Percentiles rank a stretch among this genome's conserved stretches.
phyloP scores from a whole-genome alignment of 2,888 invertebrate species.

The Orthosia gracilis region DNA sequence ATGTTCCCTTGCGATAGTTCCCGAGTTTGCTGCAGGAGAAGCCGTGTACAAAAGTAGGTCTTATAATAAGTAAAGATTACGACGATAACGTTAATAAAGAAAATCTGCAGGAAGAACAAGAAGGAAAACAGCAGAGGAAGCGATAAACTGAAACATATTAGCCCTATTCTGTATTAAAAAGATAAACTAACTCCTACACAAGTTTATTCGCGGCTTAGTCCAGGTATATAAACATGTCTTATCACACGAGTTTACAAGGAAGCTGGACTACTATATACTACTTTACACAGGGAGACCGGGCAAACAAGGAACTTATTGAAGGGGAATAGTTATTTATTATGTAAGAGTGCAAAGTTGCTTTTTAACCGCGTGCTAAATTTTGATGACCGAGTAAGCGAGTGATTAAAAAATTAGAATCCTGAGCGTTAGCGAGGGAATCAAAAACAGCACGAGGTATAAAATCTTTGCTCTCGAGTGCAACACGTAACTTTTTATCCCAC shows the following conservation, averaged over 20 bases:
- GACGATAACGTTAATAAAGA: not conserved
- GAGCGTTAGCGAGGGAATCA: no score
- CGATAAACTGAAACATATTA: slow-evolving; percentile 40
- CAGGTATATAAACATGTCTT: slow-evolving; percentile 48
- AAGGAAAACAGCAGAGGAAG: not conserved
- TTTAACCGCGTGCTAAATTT: no score
- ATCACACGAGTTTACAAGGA: slow-evolving; percentile 26
- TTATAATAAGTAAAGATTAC: not conserved
- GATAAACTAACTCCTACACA: slow-evolving; percentile 24
- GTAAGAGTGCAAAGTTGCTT: no score
- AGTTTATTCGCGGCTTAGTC: slow-evolving; percentile 48
- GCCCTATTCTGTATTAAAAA: slow-evolving; percentile 44
- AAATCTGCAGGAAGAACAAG: not conserved
- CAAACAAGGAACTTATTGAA: not conserved
- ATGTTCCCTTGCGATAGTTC: no score
- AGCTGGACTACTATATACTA: slow-evolving; percentile 13
- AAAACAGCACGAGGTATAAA: no score
- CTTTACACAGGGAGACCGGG: slow-evolving; percentile 1
- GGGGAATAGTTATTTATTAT: no score
- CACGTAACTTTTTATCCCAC: no score
- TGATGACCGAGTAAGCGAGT: no score
- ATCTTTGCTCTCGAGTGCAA: no score
- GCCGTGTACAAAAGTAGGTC: no score
- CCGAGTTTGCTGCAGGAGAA: no score
- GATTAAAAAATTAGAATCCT: no score